phyloP scores from a whole-genome alignment of 2,113 vertebrate species.

The Morone saxatilis region DNA sequence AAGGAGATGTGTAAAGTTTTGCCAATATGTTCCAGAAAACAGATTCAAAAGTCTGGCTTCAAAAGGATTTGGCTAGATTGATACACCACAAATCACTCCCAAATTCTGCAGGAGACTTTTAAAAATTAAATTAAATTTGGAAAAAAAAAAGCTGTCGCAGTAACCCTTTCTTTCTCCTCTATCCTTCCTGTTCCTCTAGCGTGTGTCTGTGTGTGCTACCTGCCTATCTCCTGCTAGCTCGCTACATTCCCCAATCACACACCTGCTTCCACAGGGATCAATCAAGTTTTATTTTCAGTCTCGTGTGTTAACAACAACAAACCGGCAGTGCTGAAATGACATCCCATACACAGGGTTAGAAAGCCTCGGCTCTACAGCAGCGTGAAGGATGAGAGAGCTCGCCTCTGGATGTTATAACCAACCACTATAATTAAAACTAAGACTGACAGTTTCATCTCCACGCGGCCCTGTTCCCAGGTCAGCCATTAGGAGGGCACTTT shows the following conservation, averaged over 20 bases:
- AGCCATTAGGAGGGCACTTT: background rate
- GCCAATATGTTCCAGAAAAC: background rate
- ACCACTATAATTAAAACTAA: conserved; percentile 28
- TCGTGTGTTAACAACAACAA: background rate
- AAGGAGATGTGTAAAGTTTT: background rate
- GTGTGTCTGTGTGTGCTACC: background rate
- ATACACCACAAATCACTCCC: background rate
- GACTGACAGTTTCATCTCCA: conserved; percentile 43
- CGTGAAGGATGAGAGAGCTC: background rate
- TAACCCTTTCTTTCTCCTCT: background rate
- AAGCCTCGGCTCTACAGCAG: background rate
- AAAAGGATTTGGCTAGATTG: background rate
- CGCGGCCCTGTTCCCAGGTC: conserved; percentile 2
- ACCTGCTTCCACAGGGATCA: background rate
- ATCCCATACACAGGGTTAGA: background rate
- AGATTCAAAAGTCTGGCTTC: background rate
- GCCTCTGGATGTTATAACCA: background rate
- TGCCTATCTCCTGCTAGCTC: background rate
- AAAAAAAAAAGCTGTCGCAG: background rate
- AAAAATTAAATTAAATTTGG: too few relatives aligned
- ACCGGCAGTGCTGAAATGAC: background rate
- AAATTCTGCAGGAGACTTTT: background rate
- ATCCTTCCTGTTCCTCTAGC: background rate
- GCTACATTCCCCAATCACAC: background rate
- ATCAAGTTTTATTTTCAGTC: background rate